Base-by-base conservation (phyloP, 92 coral and sea anemone genomes). In the Palythoa heliodiscus region DNA sequence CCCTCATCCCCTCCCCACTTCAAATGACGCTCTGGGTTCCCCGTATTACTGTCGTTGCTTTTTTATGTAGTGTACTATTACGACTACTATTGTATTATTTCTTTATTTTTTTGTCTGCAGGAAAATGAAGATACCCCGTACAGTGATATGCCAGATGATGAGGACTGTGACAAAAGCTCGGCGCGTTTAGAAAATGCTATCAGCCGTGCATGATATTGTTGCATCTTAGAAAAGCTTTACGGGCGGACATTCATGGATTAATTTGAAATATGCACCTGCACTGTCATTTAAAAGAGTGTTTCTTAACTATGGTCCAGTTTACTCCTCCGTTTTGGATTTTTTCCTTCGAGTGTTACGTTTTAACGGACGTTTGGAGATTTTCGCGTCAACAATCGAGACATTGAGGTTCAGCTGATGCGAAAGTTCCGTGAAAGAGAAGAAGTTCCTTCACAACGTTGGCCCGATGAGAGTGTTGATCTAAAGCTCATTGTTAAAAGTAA, bases 281-380 rank as follows among this genome's bases (percentile, higher is more conserved):
- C 71, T 90, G 93, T 24, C 93, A 90, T 58, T 55, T 87, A 35
- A 20, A 58, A 52, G 87, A 90, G 19, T 78, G 93, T 48, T 87
- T 19, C 77, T 78, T 40, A 88, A 84, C 57, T 90, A 57, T 83
- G 93, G 91, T 25, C 93, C 91, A 39, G 93, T 90, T n/a, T 90
- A 87, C 39, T 20, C 84, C 38, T n/a, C n/a, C n/a, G n/a, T 90
- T 90, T 50, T 90, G 90, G 93, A 87, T 90, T 61, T 87, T 90
- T 61, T 57, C 79, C 2, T 82, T 87, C 61, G 86, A 90, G n/a
- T n/a, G n/a, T n/a, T n/a, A 76, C 54, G 76, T 37, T 71, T 87
- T 48, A 82, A 71, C 35, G 35, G 35, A 29, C 35, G 35, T 1
- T 1, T 82, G 87, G 87, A 61, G 24, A 19, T 66, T 66, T 19